phyloP scores from a whole-genome alignment of 2,797 vertebrate genomes.

The Champsocephalus gunnari region DNA sequence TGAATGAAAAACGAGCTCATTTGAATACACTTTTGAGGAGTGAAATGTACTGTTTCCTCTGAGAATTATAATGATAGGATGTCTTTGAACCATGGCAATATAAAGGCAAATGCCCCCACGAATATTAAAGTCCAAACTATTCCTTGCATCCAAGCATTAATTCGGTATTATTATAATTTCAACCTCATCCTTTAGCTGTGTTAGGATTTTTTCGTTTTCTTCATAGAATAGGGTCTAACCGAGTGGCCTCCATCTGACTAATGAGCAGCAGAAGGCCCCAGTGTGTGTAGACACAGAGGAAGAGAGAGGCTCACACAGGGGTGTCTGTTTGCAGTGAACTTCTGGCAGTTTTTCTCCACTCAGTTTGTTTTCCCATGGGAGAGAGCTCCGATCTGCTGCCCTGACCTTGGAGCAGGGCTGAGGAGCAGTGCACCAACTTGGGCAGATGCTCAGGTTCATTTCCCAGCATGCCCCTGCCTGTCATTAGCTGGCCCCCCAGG shows the following conservation, averaged over 20 bases:
- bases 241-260: slow-evolving; percentile 31
- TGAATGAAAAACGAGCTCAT: slow-evolving; percentile 1
- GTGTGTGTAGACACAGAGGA: slow-evolving; percentile 36
- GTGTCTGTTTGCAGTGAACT: slow-evolving; percentile 71
- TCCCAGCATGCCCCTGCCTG: slow-evolving; percentile 43
- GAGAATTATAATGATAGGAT: background rate
- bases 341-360: slow-evolving; percentile 70
- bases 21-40: background rate
- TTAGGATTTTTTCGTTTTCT: background rate
- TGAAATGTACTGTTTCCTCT: slow-evolving; percentile 5
- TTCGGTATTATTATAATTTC: slow-evolving; percentile 11
- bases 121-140: background rate
- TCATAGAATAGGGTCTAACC: background rate
- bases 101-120: background rate
- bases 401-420: slow-evolving; percentile 56
- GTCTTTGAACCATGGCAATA: background rate
- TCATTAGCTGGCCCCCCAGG: slow-evolving; percentile 11
- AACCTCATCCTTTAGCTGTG: background rate
- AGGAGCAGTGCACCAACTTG: slow-evolving; percentile 39
- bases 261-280: slow-evolving; percentile 30
- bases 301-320: slow-evolving; percentile 53
- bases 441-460: slow-evolving; percentile 64
- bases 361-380: slow-evolving; percentile 68
- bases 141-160: background rate
- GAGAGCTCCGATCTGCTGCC: slow-evolving; percentile 37